Percentiles rank a stretch among this genome's conserved stretches.
Conservation (phyloP, 2,797 vertebrate genomes). For the Enteromius viviparus region DNA sequence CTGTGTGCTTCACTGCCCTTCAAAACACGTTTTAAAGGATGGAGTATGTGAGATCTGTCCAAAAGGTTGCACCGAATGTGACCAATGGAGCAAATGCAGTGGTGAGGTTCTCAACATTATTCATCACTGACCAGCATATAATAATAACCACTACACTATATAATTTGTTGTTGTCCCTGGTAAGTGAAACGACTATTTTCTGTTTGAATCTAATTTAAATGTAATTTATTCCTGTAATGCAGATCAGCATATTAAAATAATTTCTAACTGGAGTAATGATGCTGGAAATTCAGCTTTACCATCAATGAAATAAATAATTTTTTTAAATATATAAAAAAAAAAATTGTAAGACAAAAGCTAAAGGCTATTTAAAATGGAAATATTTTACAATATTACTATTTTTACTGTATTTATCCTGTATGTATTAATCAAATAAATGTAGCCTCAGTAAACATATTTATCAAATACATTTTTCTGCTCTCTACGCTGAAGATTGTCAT, state of each 20-base stretch:
- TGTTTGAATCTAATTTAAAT: not conserved
- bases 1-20: constrained; percentile 80
- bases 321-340: no score
- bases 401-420: not conserved
- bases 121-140: not conserved
- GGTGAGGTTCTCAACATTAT: constrained; percentile 74
- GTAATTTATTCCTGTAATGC: no score
- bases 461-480: not conserved
- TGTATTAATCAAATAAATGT: not conserved
- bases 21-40: constrained; percentile 73
- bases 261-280: not conserved
- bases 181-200: not conserved
- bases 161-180: not conserved
- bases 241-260: not conserved
- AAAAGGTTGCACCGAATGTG: constrained; percentile 81
- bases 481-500: not conserved
- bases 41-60: constrained; percentile 83
- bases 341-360: no score
- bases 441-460: not conserved
- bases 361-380: not conserved
- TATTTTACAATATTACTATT: not conserved
- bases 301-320: not conserved
- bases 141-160: not conserved
- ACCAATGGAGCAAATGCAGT: constrained; percentile 77
- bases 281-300: not conserved